Percentiles rank a stretch among this genome's conserved stretches.
Evolutionary conservation across 2,797 vertebrate genomes (phyloP).

Genomic region (Schizothorax lantsangensis): DNA sequence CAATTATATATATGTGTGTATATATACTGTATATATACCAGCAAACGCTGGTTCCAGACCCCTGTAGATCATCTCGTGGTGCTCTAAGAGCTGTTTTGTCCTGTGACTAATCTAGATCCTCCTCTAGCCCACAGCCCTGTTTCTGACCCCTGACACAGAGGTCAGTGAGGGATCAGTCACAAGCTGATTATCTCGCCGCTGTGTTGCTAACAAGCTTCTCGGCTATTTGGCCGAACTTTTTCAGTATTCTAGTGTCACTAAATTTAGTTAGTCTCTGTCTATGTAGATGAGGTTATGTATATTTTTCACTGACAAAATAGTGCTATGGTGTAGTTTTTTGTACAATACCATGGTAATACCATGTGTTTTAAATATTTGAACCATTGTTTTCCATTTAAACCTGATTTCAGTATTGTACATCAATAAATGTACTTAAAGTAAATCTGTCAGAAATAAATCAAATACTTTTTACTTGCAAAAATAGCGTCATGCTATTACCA

Average conservation of each 20-base stretch:
- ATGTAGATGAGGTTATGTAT: not conserved
- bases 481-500: not conserved
- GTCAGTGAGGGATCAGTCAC: not conserved
- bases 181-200: constrained; percentile 30
- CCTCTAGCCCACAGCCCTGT: not conserved
- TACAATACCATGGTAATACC: not conserved
- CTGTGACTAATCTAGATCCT: constrained; percentile 33
- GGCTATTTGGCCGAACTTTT: not conserved
- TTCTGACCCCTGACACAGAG: constrained; percentile 25
- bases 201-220: constrained; percentile 23
- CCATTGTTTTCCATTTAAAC: not conserved
- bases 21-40: too few relatives aligned
- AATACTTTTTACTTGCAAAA: not conserved
- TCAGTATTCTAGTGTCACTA: constrained; percentile 1
- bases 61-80: not conserved
- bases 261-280: not conserved
- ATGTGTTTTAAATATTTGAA: not conserved
- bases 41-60: not conserved
- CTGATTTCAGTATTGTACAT: not conserved
- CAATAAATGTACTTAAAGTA: not conserved
- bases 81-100: constrained; percentile 25
- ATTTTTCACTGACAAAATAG: not conserved
- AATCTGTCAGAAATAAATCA: not conserved
- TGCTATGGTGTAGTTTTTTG: not conserved
- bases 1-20: too few relatives aligned